Evolutionary conservation across 2,113 vertebrate species (phyloP).

Genomic region (Oryzias javanicus): DNA sequence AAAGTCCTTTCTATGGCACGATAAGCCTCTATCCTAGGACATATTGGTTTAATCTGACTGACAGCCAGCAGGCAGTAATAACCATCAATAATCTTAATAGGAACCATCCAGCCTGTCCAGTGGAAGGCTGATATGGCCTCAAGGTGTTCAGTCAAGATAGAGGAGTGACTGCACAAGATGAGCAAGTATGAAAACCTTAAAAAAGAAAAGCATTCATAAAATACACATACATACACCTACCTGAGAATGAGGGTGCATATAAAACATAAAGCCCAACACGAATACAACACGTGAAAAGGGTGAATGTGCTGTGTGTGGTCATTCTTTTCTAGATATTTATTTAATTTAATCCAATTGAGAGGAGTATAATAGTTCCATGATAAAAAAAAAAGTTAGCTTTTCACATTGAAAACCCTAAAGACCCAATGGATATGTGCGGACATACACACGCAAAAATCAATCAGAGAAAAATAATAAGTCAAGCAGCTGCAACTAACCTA

Average conservation of each 20-base stretch:
- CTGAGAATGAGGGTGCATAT: conserved; percentile 2
- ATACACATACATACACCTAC: neutral
- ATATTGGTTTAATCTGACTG: conserved; percentile 74
- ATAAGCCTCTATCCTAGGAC: conserved; percentile 61
- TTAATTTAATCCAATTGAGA: too few species aligned
- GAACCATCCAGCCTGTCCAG: conserved; percentile 50
- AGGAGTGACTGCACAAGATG: conserved; percentile 20
- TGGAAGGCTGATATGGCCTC: conserved; percentile 57
- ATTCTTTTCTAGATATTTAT: neutral
- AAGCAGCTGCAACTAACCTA: too few species aligned
- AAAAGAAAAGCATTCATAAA: conserved; percentile 4
- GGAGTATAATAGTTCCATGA: too few species aligned
- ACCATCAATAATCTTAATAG: conserved; percentile 74
- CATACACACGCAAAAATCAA: too few species aligned
- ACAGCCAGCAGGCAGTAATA: conserved; percentile 72
- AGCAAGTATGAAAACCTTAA: conserved; percentile 19
- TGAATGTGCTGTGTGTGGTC: neutral
- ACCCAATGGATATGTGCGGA: too few species aligned
- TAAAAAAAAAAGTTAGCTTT: too few species aligned
- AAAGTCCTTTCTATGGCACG: conserved; percentile 47
- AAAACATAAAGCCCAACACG: conserved; percentile 3
- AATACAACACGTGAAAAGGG: neutral
- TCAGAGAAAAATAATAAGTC: too few species aligned
- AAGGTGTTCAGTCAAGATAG: conserved; percentile 73
- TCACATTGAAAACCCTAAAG: too few species aligned